A percentile compares a stretch with the other conserved stretches of the same genome.
These are phyloP conservation scores for Blastomussa wellsi DNA, from an alignment of 92 coral and sea anemone species.

Conservation along the genomic window DNA sequence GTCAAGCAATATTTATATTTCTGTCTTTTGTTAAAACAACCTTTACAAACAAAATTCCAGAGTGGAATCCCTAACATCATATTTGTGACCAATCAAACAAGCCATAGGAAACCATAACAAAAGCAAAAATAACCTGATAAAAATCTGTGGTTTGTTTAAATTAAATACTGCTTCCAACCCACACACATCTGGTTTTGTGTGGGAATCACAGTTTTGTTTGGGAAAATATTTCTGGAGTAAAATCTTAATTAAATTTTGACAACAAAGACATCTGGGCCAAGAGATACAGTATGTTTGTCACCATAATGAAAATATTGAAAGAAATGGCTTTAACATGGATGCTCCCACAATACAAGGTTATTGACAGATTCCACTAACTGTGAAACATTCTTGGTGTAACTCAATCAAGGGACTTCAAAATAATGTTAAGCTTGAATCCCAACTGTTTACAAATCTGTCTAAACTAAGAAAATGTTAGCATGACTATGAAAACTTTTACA, in stretches of 20 bases:
- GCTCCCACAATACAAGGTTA: too few relatives aligned
- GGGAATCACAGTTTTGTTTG: background rate
- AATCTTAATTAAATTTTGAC: background rate
- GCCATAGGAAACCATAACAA: background rate
- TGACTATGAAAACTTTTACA: background rate
- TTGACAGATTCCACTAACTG: background rate
- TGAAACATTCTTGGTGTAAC: background rate
- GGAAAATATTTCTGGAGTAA: conserved; percentile 10
- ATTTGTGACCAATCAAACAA: conserved; percentile 11
- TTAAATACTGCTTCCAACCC: background rate
- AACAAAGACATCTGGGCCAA: background rate
- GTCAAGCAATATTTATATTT: too few relatives aligned
- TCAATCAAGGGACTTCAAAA: background rate
- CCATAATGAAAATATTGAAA: background rate
- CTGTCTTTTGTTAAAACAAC: background rate
- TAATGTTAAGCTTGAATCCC: background rate
- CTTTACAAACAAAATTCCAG: background rate
- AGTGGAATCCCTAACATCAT: background rate
- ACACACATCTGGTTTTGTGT: background rate
- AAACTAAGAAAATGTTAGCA: background rate
- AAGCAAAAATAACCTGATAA: background rate
- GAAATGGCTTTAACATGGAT: too few relatives aligned
- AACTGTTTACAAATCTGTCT: background rate
- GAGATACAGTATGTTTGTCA: background rate
- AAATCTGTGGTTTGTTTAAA: conserved; percentile 18